A percentile compares a stretch with the other conserved stretches of the same genome.
Evolutionary conservation across 1,140 invertebrate species (phyloP).

Genomic region (Hyphantria cunea): DNA sequence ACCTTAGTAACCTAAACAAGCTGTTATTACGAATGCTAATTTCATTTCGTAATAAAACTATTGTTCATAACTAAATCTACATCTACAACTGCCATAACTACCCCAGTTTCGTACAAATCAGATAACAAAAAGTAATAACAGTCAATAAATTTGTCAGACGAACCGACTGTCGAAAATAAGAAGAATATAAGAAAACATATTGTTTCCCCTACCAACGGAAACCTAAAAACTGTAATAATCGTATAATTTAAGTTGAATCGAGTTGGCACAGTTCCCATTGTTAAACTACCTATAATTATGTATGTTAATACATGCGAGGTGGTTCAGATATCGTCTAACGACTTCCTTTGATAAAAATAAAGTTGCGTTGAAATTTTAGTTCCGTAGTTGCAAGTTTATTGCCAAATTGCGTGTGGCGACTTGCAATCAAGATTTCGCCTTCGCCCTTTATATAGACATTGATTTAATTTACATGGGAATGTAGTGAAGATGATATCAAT

Average conservation of each 20-base stretch:
- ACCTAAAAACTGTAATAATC: constrained; percentile 65
- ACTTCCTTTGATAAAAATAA: constrained; percentile 80
- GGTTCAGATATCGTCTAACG: constrained; percentile 77
- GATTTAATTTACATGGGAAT: constrained; percentile 73
- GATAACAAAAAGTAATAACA: constrained; percentile 33
- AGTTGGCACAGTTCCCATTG: constrained; percentile 70
- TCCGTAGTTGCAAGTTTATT: constrained; percentile 78
- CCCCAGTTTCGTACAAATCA: constrained; percentile 12
- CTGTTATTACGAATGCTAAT: too few species aligned
- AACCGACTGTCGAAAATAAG: too few species aligned
- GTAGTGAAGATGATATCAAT: constrained; percentile 48
- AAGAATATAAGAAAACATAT: constrained; percentile 25
- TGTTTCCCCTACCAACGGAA: constrained; percentile 54
- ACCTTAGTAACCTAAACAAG: neutral
- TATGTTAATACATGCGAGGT: constrained; percentile 77
- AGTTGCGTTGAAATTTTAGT: constrained; percentile 80
- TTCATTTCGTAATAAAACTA: too few species aligned
- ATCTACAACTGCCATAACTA: constrained; percentile 6
- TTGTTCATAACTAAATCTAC: too few species aligned
- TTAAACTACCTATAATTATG: constrained; percentile 79
- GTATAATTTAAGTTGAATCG: constrained; percentile 60
- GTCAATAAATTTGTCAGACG: too few species aligned
- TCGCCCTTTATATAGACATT: constrained; percentile 78
- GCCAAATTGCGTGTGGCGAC: constrained; percentile 68
- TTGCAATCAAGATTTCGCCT: constrained; percentile 63